A percentile compares a stretch with the other conserved stretches of the same genome.
Conservation (phyloP, 1,140 invertebrate species). For the Tetramorium parvispinum region DNA sequence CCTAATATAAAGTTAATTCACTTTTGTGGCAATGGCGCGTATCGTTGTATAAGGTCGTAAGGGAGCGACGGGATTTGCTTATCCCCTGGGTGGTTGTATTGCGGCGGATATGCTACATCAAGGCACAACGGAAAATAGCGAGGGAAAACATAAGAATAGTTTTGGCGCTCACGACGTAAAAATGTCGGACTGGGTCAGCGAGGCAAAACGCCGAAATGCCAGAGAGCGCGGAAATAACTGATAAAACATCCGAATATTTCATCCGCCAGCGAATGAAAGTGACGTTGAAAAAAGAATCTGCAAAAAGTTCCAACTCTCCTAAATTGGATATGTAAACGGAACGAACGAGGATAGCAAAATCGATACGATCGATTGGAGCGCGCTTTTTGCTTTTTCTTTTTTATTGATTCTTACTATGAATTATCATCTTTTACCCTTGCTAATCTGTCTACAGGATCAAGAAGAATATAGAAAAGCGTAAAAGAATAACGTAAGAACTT, state of each 20-base stretch:
- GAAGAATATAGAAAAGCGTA: not conserved
- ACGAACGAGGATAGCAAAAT: constrained; percentile 19
- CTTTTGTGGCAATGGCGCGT: constrained; percentile 44
- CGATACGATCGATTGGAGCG: not conserved
- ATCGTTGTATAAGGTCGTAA: constrained; percentile 10
- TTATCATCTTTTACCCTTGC: constrained; percentile 28
- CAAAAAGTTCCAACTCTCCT: constrained; percentile 12
- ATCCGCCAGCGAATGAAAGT: constrained; percentile 26
- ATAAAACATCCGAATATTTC: constrained; percentile 60
- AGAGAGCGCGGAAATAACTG: constrained; percentile 52
- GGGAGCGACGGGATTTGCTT: constrained; percentile 34
- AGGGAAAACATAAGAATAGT: constrained; percentile 51
- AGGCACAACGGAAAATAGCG: constrained; percentile 26
- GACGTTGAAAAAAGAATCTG: constrained; percentile 42
- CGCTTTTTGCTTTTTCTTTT: not conserved
- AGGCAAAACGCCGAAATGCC: constrained; percentile 43
- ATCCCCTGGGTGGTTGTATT: constrained; percentile 8
- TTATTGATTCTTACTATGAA: not conserved
- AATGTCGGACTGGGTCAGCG: constrained; percentile 45
- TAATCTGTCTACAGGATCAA: not conserved
- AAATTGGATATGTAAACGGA: constrained; percentile 50
- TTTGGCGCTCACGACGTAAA: constrained; percentile 25
- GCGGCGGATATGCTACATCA: constrained; percentile 23
- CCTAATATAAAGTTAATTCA: constrained; percentile 64
- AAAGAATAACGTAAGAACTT: not conserved